Evolutionary conservation across 2,888 invertebrate genomes (phyloP).

Genomic region (Dolomedes plantarius): DNA sequence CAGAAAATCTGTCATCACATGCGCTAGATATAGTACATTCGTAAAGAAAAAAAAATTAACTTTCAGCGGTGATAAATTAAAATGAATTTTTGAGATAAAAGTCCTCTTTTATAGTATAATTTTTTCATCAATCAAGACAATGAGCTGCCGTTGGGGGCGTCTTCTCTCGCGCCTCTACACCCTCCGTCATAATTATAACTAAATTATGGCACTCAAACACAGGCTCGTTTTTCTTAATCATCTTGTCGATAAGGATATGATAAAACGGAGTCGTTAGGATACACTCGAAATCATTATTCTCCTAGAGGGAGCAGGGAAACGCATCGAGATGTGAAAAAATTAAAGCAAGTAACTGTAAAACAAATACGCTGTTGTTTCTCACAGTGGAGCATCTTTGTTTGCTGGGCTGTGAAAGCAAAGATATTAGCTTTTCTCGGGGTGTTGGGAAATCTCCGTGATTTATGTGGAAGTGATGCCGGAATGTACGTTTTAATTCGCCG

Average conservation of each 20-base stretch:
- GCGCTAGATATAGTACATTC: neutral
- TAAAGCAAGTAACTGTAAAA: slow-evolving; percentile 57
- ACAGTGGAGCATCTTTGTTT: neutral
- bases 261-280: slow-evolving; percentile 34
- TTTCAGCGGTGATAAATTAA: neutral
- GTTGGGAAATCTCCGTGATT: slow-evolving; percentile 45
- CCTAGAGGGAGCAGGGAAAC: slow-evolving; percentile 17
- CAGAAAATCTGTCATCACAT: no score
- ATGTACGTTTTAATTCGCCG: slow-evolving; percentile 20
- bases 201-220: slow-evolving; percentile 50
- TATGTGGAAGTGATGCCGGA: slow-evolving; percentile 3
- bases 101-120: slow-evolving; percentile 26
- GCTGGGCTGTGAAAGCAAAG: neutral
- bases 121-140: slow-evolving; percentile 50
- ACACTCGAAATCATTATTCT: slow-evolving; percentile 25
- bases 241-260: slow-evolving; percentile 46
- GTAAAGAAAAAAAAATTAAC: neutral
- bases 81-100: slow-evolving; percentile 1
- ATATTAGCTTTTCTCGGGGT: slow-evolving; percentile 7
- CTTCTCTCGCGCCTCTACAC: neutral
- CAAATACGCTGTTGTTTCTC: slow-evolving; percentile 28
- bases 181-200: slow-evolving; percentile 57
- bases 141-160: neutral
- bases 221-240: slow-evolving; percentile 22
- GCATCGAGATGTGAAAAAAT: slow-evolving; percentile 24